Base-by-base conservation (phyloP, 2,113 vertebrate genomes). In the Eonycteris spelaea region DNA sequence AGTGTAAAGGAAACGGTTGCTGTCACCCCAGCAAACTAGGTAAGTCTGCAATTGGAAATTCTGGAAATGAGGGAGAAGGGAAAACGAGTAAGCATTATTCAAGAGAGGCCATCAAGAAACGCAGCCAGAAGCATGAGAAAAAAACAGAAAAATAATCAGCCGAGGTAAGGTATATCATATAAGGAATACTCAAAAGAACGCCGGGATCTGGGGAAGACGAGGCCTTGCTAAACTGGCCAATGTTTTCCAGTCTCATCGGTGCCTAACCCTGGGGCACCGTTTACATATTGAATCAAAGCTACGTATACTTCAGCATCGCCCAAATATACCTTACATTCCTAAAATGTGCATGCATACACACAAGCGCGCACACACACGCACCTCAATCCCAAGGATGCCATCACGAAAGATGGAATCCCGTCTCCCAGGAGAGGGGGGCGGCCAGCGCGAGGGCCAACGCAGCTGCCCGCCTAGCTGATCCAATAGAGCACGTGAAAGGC, bases 91-190 rank as follows among this genome's bases (percentile, higher is more conserved):
- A 87, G 63, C 75, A 35, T 90, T 77, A 70, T 48, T 91, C 80
- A 91, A n/a, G n/a, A n/a, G 80, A 95, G 94, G 96, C 96, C 94
- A 89, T 43, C n/a, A 67, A n/a, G n/a, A 65, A 95, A 84, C 43
- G 65, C 68, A 78, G 70, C 15, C 43, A n/a, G 51, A 75, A 84
- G 43, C 75, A 65, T 28, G 7, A 22, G 15, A 59, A 63, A 22
- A 21, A 82, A 85, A 16, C 0, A 55, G 18, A 26, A 59, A 87
- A 78, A 86, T 26, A 19, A 61, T 28, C 88, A 53, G 78, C 77
- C 13, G 40, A 82, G 82, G 71, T 67, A 59, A 92, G 86, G 63
- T 63, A 21, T 53, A 43, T 85, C 61, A 2, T 33, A 14, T 10
- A 38, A 87, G 30, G 22, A 45, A 89, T 83, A 65, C 90, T 51